These are phyloP conservation scores for Nebria ingens DNA, from an alignment of 1,140 invertebrate species.

Conservation along the genomic window DNA sequence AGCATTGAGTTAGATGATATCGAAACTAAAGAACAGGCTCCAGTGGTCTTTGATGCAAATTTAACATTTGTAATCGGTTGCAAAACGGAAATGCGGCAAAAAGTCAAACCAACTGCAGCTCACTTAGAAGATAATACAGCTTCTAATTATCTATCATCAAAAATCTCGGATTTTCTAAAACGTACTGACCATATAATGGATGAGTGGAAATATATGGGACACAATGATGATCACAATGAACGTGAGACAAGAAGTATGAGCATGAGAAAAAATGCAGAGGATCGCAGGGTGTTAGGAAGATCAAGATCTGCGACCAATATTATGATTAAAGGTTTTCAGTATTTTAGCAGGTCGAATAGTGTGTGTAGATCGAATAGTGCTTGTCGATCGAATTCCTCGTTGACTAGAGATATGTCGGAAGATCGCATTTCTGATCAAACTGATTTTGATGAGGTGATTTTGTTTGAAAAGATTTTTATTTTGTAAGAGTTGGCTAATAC, in stretches of 20 bases:
- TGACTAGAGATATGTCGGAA: constrained; percentile 42
- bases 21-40: constrained; percentile 52
- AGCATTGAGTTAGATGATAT: constrained; percentile 43
- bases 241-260: constrained; percentile 27
- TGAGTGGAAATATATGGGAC: constrained; percentile 60
- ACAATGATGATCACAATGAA: constrained; percentile 35
- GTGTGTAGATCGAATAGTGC: constrained; percentile 12
- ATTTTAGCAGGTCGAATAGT: constrained; percentile 48
- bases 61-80: constrained; percentile 64
- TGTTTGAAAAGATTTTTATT: too few species aligned
- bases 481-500: too few species aligned
- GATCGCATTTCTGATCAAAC: constrained; percentile 39
- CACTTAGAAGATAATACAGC: constrained; percentile 61
- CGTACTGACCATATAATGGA: constrained; percentile 77
- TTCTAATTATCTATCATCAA: constrained; percentile 58
- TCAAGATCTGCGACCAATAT: constrained; percentile 69
- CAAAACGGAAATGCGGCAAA: constrained; percentile 55
- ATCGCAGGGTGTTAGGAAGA: constrained; percentile 40
- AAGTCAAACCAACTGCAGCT: constrained; percentile 57
- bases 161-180: constrained; percentile 68
- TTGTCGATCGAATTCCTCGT: constrained; percentile 25
- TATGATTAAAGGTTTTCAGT: constrained; percentile 65
- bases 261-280: constrained; percentile 26
- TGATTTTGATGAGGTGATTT: constrained; percentile 48
- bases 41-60: constrained; percentile 70